Base-by-base conservation (phyloP, 2,113 vertebrate species). In the Labeo rohita region DNA sequence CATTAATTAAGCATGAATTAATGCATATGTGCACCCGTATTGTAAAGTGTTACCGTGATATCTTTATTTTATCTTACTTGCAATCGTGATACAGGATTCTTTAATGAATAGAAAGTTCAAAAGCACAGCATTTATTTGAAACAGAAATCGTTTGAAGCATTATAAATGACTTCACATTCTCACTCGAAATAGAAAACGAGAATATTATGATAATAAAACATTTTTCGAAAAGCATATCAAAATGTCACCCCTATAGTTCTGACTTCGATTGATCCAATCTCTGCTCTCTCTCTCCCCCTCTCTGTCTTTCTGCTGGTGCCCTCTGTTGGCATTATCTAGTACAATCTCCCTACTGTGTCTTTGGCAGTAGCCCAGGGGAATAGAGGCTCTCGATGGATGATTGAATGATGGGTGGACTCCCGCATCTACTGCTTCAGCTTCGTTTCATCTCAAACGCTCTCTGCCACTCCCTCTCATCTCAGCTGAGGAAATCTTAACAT, bases 371-470 rank as follows among this genome's bases (percentile, higher is more conserved):
- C 75, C 50, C 13, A 78, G 49, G 13, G 28, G 50, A 36, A 78
- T 34, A 77, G 23, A 56, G 50, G 12, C 11, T 34, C 59, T 81
- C 11, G 4, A 23, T 7, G 39, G 61, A 18, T 34, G 45, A 49
- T 70, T 83, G 61, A 70, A 36, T 70, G 47, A 54, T 54, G 18
- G 63, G 9, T 83, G 23, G 9, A 54, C 34, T 10, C 8, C 6
- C 56, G 23, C 39, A n/a, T 61, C 54, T 80, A 56, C 78, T 39
- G 18, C n/a, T 45, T 80, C 78, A n/a, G 39, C 21, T 45, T 21
- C 43, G 12, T 80, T 80, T 80, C n/a, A 80, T n/a, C 54, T 80
- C 77, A 80, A 45, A 80, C 34, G 3, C 34, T 63, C 68, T 84
- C 82, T 74, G 10, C n/a, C 65, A 56, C 16, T 79, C 18, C 23